phyloP scores from a whole-genome alignment of 1,140 invertebrate genomes.

The Bacillus rossius region DNA sequence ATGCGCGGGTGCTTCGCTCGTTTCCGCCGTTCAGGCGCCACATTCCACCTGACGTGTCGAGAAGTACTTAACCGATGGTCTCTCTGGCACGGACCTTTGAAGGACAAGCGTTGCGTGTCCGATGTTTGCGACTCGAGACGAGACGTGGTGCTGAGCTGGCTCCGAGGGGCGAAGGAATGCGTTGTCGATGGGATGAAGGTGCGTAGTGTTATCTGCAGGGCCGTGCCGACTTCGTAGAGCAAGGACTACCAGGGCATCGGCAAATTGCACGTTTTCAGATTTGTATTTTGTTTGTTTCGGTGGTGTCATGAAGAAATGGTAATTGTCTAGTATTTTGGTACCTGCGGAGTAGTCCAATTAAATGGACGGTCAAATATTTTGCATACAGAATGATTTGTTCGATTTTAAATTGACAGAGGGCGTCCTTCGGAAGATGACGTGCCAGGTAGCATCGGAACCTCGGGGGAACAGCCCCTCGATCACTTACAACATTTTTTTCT shows the following conservation, averaged over 20 bases:
- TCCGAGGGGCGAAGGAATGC: too few relatives aligned
- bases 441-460: constrained; percentile 9
- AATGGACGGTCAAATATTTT: not conserved
- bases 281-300: not conserved
- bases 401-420: not conserved
- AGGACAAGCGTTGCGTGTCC: too few relatives aligned
- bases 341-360: not conserved
- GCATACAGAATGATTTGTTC: not conserved
- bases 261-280: not conserved
- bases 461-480: constrained; percentile 5
- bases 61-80: too few relatives aligned
- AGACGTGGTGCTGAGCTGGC: too few relatives aligned
- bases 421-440: constrained; percentile 11
- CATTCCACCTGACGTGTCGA: too few relatives aligned
- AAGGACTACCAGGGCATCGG: constrained; percentile 7
- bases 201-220: too few relatives aligned
- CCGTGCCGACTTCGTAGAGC: not conserved
- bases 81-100: too few relatives aligned
- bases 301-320: not conserved
- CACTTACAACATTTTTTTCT: constrained; percentile 11
- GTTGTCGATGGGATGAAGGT: too few relatives aligned
- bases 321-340: not conserved
- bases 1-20: too few relatives aligned
- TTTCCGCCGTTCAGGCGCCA: too few relatives aligned
- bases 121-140: too few relatives aligned